Base-by-base conservation (phyloP, 2,797 vertebrate genomes). In the Channa striata region DNA sequence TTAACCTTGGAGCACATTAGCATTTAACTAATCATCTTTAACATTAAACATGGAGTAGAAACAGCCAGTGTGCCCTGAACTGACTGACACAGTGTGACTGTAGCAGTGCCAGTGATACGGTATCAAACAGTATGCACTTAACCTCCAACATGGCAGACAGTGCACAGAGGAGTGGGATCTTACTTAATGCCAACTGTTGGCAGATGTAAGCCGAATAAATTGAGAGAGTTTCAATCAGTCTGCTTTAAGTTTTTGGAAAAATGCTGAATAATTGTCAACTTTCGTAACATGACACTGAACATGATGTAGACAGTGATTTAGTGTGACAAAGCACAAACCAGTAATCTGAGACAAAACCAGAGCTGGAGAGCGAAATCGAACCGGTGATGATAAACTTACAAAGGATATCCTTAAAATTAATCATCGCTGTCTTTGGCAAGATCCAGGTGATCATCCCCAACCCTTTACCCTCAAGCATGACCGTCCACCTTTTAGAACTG, bases 321-420 rank as follows among this genome's bases (percentile, higher is more conserved):
- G 74, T 64, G 82, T 23, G 67, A 72, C 49, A 21, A 39, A 53
- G 53, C 23, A 67, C 25, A 79, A 73, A 80, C 43, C 52, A 72
- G 60, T 34, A 16, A 58, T 52, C 54, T 78, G 54, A 82, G 60
- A 51, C 65, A 84, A 62, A 73, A 66, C 62, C 66, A 75, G 53
- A 84, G 59, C 70, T 30, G 58, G 59, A 80, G 72, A 53, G 64
- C 67, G 60, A 74, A 72, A 89, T 5, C 83, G 88, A 91, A 92
- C 87, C 90, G 77, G 80, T 74, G 80, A 85, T 90, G 93, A 93
- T 81, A 88, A 88, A 87, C 77, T 78, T 75, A 87, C 87, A 82
- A 80, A 77, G 87, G 89, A 89, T 93, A 94, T 73, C 88, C 86
- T 48, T 74, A 81, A 77, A 84, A 88, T 93, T 81, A 86, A 93